Conservation (phyloP, 2,797 vertebrate genomes). For the Phrynocephalus forsythii region DNA sequence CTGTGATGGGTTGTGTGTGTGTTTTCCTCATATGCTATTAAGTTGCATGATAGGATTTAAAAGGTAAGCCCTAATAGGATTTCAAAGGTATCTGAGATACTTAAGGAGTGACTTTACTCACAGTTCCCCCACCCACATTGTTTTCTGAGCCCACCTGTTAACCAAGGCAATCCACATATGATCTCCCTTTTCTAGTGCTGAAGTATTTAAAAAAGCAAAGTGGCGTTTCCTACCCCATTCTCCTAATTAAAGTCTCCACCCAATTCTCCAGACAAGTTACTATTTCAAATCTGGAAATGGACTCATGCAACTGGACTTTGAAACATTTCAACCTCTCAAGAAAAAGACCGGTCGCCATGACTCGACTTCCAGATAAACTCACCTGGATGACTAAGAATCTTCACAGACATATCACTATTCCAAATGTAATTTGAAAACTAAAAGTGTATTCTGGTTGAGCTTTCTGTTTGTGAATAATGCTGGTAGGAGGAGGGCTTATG, state of each 20-base stretch:
- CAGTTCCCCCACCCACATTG: too few species aligned
- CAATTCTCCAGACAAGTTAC: neutral
- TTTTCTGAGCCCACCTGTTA: neutral
- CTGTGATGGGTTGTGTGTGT: neutral
- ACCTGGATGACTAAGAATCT: too few species aligned
- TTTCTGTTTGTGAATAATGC: neutral
- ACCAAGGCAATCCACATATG: neutral
- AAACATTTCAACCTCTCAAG: too few species aligned
- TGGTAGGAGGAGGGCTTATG: neutral
- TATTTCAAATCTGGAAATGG: neutral
- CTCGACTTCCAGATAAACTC: too few species aligned
- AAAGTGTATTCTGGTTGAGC: neutral
- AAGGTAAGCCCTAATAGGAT: too few species aligned
- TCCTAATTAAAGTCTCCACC: neutral
- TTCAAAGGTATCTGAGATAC: too few species aligned
- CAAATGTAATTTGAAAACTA: neutral
- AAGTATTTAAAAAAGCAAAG: neutral
- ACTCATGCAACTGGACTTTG: too few species aligned
- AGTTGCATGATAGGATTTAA: too few species aligned
- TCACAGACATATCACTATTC: neutral
- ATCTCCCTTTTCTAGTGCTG: neutral
- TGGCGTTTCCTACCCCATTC: neutral
- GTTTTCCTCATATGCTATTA: too few species aligned
- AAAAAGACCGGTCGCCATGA: too few species aligned
- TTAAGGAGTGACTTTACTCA: too few species aligned